These are phyloP conservation scores for Nothoprocta perdicaria DNA, from an alignment of 2,113 vertebrate species.

Conservation along the genomic window DNA sequence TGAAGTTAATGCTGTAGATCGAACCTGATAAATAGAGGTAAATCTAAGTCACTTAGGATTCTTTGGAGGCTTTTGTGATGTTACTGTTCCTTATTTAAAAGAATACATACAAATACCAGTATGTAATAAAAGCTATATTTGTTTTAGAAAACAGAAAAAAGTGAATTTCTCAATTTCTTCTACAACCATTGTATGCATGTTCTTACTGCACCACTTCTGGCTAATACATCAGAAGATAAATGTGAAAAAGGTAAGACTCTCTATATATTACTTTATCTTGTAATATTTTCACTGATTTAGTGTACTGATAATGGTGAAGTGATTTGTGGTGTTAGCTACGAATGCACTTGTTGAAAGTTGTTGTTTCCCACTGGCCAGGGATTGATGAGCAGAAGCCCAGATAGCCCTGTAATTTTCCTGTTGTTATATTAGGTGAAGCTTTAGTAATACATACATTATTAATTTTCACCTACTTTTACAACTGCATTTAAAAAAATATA, in stretches of 20 bases:
- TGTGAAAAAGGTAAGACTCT: slow-evolving; percentile 84
- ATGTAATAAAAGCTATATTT: not conserved
- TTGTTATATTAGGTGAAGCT: not conserved
- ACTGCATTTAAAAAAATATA: not conserved
- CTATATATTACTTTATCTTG: not conserved
- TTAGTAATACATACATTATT: accelerated
- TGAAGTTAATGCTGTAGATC: not conserved
- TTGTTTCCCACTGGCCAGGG: not conserved
- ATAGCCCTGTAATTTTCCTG: not conserved
- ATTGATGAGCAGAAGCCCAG: not conserved
- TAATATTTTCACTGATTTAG: not conserved
- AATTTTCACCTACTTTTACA: accelerated
- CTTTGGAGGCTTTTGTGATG: not conserved
- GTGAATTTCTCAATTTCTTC: slow-evolving; percentile 98
- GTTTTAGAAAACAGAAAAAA: slow-evolving; percentile 97
- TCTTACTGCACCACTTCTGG: slow-evolving; percentile 94
- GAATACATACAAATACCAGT: not conserved
- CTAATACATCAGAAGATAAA: slow-evolving; percentile 93
- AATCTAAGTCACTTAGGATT: not conserved
- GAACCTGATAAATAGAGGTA: not conserved
- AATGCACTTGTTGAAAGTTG: not conserved
- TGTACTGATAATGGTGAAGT: not conserved
- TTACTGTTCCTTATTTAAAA: not conserved
- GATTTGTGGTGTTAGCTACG: not conserved
- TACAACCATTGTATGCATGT: slow-evolving; percentile 99